Evolutionary conservation across 2,113 vertebrate genomes (phyloP).

Genomic region (Daphoenositta chrysoptera): DNA sequence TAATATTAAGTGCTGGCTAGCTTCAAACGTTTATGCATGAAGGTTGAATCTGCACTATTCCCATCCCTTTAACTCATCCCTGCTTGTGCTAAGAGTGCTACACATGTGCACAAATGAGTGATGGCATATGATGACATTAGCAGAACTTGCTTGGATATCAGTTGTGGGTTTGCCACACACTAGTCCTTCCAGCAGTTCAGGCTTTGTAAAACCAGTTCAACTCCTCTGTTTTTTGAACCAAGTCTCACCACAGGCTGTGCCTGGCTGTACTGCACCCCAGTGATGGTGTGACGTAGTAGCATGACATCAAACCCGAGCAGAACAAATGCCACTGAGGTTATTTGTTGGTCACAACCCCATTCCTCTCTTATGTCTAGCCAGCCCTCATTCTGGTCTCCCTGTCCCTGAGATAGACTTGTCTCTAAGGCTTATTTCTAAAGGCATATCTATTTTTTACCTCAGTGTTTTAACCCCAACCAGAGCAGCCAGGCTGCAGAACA

Average conservation of each 20-base stretch:
- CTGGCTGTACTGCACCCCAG: not conserved
- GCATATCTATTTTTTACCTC: not conserved
- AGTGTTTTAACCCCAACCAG: not conserved
- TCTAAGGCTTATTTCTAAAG: not conserved
- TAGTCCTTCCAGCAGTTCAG: not conserved
- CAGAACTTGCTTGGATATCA: not conserved
- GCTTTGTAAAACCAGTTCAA: not conserved
- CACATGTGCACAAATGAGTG: not conserved
- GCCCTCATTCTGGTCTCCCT: not conserved
- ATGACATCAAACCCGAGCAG: not conserved
- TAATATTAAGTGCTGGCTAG: not conserved
- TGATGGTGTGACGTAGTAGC: not conserved
- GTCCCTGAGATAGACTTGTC: not conserved
- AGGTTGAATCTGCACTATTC: not conserved
- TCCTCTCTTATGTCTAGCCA: not conserved
- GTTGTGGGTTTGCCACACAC: not conserved
- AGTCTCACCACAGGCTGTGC: not conserved
- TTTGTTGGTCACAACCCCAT: not conserved
- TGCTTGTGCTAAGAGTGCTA: accelerated
- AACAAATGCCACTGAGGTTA: not conserved
- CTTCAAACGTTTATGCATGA: not conserved
- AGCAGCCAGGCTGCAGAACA: not conserved
- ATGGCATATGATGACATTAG: not conserved
- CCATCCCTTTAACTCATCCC: not conserved
- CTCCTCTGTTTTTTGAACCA: not conserved